Evolutionary conservation across 1,140 invertebrate genomes (phyloP).

Genomic region (Drosophila subpulchrella): DNA sequence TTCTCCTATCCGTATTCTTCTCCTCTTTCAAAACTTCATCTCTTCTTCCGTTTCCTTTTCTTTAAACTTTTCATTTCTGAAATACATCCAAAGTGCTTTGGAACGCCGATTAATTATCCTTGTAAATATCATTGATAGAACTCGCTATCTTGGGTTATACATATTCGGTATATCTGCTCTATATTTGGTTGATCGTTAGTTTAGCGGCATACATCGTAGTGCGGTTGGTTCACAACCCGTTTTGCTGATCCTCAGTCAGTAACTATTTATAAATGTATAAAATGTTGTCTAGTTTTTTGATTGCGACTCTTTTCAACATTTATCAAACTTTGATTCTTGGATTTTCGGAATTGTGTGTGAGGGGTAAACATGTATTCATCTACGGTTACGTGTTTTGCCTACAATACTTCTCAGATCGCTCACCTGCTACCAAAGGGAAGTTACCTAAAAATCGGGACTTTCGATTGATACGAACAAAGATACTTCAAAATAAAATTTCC

Average conservation of each 20-base stretch:
- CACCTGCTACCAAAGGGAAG: neutral
- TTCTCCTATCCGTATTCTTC: conserved; percentile 6
- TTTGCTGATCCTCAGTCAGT: conserved; percentile 27
- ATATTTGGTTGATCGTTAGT: neutral
- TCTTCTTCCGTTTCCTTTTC: neutral
- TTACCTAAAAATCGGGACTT: neutral
- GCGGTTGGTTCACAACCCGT: conserved; percentile 15
- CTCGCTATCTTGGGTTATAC: conserved; percentile 10
- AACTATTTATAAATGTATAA: conserved; percentile 28
- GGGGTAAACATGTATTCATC: conserved; percentile 17
- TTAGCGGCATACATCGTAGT: conserved; percentile 13
- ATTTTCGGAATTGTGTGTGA: neutral
- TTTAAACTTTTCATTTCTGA: neutral
- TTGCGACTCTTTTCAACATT: conserved; percentile 14
- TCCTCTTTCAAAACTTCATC: conserved; percentile 10
- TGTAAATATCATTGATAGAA: conserved; percentile 19
- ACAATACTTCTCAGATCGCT: conserved; percentile 8
- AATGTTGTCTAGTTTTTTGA: conserved; percentile 12
- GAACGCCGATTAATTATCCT: conserved; percentile 19
- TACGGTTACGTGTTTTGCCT: conserved; percentile 18
- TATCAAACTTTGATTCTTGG: conserved; percentile 6
- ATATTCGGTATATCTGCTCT: conserved; percentile 2
- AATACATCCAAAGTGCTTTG: conserved; percentile 11
- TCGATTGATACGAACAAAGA: neutral
- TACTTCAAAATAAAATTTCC: neutral